Conservation (phyloP, 2,888 invertebrate species). For the Aleiodes leptofemur region DNA sequence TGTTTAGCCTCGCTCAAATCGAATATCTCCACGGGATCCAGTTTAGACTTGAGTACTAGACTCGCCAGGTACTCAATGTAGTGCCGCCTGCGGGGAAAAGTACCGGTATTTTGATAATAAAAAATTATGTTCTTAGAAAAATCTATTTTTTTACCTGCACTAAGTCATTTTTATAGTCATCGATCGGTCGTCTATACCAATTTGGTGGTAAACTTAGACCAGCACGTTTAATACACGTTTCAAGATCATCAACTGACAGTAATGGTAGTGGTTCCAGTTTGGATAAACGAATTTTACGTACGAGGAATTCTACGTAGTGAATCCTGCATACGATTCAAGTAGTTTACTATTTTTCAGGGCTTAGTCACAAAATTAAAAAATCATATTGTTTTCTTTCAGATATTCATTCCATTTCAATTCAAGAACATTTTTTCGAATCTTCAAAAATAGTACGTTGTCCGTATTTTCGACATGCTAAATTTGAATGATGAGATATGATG, state of each 20-base stretch:
- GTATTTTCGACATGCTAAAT: no score
- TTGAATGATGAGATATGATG: no score
- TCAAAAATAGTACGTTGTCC: no score
- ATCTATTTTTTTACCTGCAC: conserved; percentile 75
- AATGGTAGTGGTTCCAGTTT: conserved; percentile 87
- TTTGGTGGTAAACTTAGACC: conserved; percentile 85
- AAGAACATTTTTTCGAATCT: not conserved
- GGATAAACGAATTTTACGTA: conserved; percentile 83
- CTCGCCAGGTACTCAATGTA: conserved; percentile 97
- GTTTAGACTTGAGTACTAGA: conserved; percentile 86
- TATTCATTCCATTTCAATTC: not conserved
- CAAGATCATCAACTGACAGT: conserved; percentile 87
- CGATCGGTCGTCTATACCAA: conserved; percentile 81
- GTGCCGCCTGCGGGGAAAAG: conserved; percentile 85
- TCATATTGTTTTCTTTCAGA: not conserved
- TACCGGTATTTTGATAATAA: conserved; percentile 68
- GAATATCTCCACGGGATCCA: conserved; percentile 94
- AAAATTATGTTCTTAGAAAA: conserved; percentile 37
- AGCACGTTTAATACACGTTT: conserved; percentile 86
- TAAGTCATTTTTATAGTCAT: conserved; percentile 76
- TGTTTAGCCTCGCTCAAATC: conserved; percentile 91
- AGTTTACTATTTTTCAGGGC: conserved; percentile 10
- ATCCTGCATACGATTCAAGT: conserved; percentile 79
- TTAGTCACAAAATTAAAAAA: conserved; percentile 3
- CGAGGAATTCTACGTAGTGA: conserved; percentile 94